phyloP scores from a whole-genome alignment of 1,140 invertebrate genomes.

The Drosophila persimilis region DNA sequence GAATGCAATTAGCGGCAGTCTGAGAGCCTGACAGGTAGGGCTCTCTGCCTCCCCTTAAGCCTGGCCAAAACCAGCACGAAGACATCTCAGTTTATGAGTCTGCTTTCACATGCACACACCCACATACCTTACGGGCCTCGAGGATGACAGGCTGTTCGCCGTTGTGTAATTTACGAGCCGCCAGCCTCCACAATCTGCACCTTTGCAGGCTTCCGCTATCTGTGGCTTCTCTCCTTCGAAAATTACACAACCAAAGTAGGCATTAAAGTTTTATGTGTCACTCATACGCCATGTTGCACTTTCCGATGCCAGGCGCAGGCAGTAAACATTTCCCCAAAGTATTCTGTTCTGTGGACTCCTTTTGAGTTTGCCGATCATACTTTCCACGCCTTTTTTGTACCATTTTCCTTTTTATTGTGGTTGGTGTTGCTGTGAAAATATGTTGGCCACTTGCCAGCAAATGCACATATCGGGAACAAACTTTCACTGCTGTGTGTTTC shows the following conservation, averaged over 20 bases:
- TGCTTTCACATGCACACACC: conserved; percentile 21
- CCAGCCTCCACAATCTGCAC: conserved; percentile 1
- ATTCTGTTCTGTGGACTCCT: conserved; percentile 9
- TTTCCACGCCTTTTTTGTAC: conserved; percentile 33
- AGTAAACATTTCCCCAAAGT: conserved; percentile 37
- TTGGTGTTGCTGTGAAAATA: conserved; percentile 15
- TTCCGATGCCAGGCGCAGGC: conserved; percentile 24
- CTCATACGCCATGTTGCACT: conserved; percentile 74
- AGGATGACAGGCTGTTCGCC: conserved; percentile 38
- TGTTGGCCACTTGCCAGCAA: conserved; percentile 45
- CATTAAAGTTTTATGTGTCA: conserved; percentile 73
- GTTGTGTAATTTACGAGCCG: conserved; percentile 63
- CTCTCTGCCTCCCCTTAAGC: background rate
- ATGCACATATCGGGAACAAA: conserved; percentile 59
- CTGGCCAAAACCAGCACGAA: conserved; percentile 2
- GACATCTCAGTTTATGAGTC: conserved; percentile 44
- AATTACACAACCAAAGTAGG: conserved; percentile 56
- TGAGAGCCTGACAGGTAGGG: conserved; percentile 5
- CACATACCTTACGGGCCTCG: background rate
- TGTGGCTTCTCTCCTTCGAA: conserved; percentile 13
- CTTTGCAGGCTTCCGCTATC: conserved; percentile 9
- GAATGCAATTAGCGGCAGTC: conserved; percentile 57
- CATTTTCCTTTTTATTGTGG: conserved; percentile 27
- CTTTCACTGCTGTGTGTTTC: too few species aligned
- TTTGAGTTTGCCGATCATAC: conserved; percentile 7